phyloP scores from a whole-genome alignment of 2,888 invertebrate genomes.

The Luperina testacea region DNA sequence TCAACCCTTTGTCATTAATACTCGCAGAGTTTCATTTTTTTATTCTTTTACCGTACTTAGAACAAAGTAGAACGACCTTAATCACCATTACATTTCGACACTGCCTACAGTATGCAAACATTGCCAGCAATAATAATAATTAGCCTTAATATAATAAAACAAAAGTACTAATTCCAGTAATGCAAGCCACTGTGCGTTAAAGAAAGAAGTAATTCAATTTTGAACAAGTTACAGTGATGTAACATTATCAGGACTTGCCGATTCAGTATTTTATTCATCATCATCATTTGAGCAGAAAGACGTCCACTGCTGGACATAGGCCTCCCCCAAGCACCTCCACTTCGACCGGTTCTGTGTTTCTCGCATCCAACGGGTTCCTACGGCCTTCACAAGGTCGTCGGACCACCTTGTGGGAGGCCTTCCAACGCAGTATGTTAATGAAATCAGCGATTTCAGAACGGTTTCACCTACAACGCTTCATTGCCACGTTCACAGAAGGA shows the following conservation, averaged over 20 bases:
- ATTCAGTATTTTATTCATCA: background rate
- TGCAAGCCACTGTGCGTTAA: constrained; percentile 29
- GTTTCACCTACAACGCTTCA: background rate
- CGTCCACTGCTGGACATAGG: too few relatives aligned
- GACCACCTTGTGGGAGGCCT: too few relatives aligned
- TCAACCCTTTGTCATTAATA: background rate
- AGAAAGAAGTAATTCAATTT: background rate
- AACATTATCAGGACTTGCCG: background rate
- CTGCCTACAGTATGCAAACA: constrained; percentile 61
- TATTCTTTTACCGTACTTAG: constrained; percentile 37
- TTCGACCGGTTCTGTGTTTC: too few relatives aligned
- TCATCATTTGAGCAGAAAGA: too few relatives aligned
- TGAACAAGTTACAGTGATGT: background rate
- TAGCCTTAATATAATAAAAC: constrained; percentile 66
- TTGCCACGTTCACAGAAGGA: background rate
- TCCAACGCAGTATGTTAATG: background rate
- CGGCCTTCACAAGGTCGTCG: too few relatives aligned
- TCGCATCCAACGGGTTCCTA: too few relatives aligned
- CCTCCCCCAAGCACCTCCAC: too few relatives aligned
- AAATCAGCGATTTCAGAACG: background rate
- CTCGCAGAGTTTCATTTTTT: constrained; percentile 14
- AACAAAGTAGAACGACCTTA: constrained; percentile 29
- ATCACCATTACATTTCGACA: constrained; percentile 52
- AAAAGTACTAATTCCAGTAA: constrained; percentile 67
- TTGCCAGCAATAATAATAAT: constrained; percentile 64